Evolutionary conservation across 2,113 vertebrate genomes (phyloP), one percentile per base, ranked within the genome.

Genomic region (Nothobranchius kuhntae): DNA sequence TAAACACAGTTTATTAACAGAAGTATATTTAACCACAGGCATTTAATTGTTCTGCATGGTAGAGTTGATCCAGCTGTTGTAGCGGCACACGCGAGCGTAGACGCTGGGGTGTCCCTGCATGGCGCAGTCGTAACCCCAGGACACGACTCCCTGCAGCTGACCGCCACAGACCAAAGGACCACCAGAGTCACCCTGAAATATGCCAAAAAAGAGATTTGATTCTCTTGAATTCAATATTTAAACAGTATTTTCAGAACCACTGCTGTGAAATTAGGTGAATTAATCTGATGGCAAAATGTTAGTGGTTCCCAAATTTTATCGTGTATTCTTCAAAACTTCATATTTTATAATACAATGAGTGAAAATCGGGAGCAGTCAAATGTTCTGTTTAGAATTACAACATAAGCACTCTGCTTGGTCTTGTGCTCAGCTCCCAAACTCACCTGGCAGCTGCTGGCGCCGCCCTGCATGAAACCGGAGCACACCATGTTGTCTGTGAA

Each of bases 401-500:
- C 21, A 21, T 21, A 53, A 42, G 5, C 38, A 9, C 54, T 13
- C 4, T 13, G 9, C n/a, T 9, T 13, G n/a, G 9, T 36, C 14
- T 36, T 26, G 40, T 59, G 57, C 42, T 38, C 21, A 21, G 40
- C 48, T 9, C 13, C 54, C 48, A 30, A 15, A 64, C 81, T 86
- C 75, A 89, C 89, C 71, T 61, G 88, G 71, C 90, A 91, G 66
- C 88, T 90, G 87, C 66, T 90, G 75, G 86, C 85, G 6, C 93
- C 95, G 61, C 95, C 95, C 0, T 94, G 85, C 12, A 96, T 15
- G 87, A 83, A 95, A 62, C 95, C 96, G 0, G 92, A 77, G 15
- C 95, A 96, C 2, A 95, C 14, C 95, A 95, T 95, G 92, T 93
- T 97, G 0, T 35, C 0, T 0, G 94, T 96, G 61, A 96, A 89